Evolutionary conservation across 2,797 vertebrate genomes (phyloP), one percentile per base, ranked within the genome.

Genomic region (Lepilemur septentrionalis): DNA sequence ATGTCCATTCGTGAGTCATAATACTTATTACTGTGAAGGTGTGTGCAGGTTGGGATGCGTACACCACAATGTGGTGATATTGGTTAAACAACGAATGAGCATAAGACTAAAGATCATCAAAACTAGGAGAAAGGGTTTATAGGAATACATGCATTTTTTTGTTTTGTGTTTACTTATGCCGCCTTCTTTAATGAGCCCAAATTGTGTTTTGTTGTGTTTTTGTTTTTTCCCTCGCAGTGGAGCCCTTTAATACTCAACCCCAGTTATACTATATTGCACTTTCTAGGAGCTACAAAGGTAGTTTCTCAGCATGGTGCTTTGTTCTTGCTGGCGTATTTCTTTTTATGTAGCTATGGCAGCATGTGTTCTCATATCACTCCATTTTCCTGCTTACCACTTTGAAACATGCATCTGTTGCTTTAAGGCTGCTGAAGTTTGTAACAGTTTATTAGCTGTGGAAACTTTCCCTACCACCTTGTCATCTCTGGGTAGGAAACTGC

Each of bases 261-360:
- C 99, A 99, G 99, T 99, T 99, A 99, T 98, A 99, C 99, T 98
- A 99, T 99, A 98, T 99, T 99, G 99, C 99, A 99, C 99, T 99
- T 99, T 99, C 99, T 99, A 99, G 99, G 99, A 99, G 99, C 99
- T 98, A 99, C 99, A 97, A 99, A 99, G 99, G 99, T 99, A 99
- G 99, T 98, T 98, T 98, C 92, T 98, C 95, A 98, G 99, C 99
- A 99, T 99, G 98, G 75, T 90, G 88, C 93, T 95, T 96, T 93
- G 87, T 96, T 93, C 93, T 97, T 93, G 89, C 97, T 97, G 91
- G 97, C 79, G 59, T 48, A 38, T 92, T 90, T 69, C 72, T 97
- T 95, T 78, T 22, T 61, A 1, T 96, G 35, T 65, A 91, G 75
- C 97, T 94, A 81, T 72, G 91, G 23, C 80, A 1, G 98, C 99